A percentile compares a stretch with the other conserved stretches of the same genome.
phyloP scores from a whole-genome alignment of 2,888 invertebrate genomes.

The Lepidochrysops patricia region DNA sequence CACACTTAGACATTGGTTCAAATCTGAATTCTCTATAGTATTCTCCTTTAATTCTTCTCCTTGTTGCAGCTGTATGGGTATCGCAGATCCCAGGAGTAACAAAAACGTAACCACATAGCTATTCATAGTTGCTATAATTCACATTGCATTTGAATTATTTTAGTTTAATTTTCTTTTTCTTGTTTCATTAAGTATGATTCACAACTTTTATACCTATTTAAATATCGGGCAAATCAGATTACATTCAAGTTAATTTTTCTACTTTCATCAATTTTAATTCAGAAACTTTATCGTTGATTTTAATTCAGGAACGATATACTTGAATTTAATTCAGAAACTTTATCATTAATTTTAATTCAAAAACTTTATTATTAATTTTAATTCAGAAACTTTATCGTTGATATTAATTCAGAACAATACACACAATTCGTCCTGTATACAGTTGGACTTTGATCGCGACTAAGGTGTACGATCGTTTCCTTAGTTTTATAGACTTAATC shows the following conservation, averaged over 20 bases:
- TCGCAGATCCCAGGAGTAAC: slow-evolving; percentile 31
- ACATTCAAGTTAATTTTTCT: no score
- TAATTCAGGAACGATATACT: no score
- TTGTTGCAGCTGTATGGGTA: slow-evolving; percentile 54
- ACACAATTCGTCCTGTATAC: not conserved
- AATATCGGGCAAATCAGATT: no score
- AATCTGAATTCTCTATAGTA: slow-evolving; percentile 40
- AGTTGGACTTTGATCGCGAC: not conserved
- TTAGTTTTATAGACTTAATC: slow-evolving; percentile 70
- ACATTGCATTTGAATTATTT: not conserved
- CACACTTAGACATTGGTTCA: slow-evolving; percentile 58
- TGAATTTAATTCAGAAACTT: not conserved
- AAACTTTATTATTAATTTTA: slow-evolving; percentile 30
- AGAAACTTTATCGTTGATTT: not conserved
- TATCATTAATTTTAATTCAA: slow-evolving; percentile 22
- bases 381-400: slow-evolving; percentile 31
- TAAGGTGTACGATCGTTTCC: slow-evolving; percentile 13
- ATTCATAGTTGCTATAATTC: slow-evolving; percentile 11
- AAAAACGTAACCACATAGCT: slow-evolving; percentile 16
- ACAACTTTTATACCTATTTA: no score
- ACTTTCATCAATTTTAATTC: not conserved
- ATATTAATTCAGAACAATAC: no score
- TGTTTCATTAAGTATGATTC: not conserved
- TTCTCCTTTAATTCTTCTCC: slow-evolving; percentile 55
- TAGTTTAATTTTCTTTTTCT: no score